Evolutionary conservation across 2,113 vertebrate species (phyloP).

Genomic region (Crotalus viridis): DNA sequence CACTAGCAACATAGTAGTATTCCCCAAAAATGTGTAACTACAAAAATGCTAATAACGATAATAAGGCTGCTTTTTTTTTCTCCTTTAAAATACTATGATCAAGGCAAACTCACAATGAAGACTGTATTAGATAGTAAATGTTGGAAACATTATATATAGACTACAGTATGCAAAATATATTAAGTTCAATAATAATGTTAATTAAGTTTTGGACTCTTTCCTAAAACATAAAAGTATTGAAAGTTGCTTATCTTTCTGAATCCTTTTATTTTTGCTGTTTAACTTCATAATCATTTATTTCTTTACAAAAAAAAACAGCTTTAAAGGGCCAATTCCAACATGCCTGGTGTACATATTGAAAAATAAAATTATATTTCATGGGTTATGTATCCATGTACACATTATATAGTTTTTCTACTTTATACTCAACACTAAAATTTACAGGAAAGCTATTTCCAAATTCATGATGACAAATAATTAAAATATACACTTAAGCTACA

Average conservation of each 20-base stretch:
- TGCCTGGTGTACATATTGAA: not conserved
- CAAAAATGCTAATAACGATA: not conserved
- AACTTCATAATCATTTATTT: not conserved
- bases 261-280: not conserved
- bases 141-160: not conserved
- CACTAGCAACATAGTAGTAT: not conserved
- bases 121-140: not conserved
- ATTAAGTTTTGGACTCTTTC: not conserved
- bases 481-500: not conserved
- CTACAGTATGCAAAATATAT: not conserved
- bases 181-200: not conserved
- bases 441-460: not conserved
- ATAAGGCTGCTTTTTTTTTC: not conserved
- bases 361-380: not conserved
- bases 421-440: not conserved
- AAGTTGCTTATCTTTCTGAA: not conserved
- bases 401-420: not conserved
- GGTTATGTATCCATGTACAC: not conserved
- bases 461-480: not conserved
- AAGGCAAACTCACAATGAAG: not conserved
- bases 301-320: not conserved
- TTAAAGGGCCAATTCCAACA: not conserved
- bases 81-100: not conserved
- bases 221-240: not conserved
- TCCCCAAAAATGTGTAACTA: not conserved